phyloP scores from a whole-genome alignment of 2,888 invertebrate genomes.

The Gortyna flavago region DNA sequence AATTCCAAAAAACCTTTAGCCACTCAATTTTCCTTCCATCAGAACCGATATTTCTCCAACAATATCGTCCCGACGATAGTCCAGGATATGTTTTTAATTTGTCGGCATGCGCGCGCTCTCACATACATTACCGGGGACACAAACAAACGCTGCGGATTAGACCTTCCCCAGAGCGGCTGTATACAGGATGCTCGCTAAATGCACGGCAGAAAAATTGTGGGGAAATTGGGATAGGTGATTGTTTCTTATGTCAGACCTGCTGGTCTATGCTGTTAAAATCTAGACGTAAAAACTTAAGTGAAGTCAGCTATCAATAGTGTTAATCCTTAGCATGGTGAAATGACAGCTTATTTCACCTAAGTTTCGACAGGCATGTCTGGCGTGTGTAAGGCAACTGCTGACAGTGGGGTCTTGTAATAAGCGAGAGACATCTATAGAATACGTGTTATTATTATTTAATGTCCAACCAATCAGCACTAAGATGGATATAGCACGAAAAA shows the following conservation, averaged over 20 bases:
- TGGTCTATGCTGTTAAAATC: not conserved
- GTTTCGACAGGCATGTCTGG: too few relatives aligned
- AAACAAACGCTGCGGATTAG: constrained; percentile 84
- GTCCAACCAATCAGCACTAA: not conserved
- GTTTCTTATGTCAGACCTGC: not conserved
- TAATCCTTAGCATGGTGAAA: too few relatives aligned
- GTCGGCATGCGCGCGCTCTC: constrained; percentile 81
- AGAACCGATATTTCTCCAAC: constrained; percentile 8
- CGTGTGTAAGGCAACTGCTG: too few relatives aligned
- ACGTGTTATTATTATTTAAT: not conserved
- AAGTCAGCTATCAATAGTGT: not conserved
- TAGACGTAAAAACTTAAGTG: too few relatives aligned
- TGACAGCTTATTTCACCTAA: not conserved
- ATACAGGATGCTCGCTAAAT: constrained; percentile 73
- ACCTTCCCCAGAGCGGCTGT: constrained; percentile 70
- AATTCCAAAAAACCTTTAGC: not conserved
- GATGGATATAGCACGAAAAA: not conserved
- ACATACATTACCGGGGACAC: constrained; percentile 86
- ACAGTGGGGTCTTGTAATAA: too few relatives aligned
- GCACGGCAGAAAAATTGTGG: not conserved
- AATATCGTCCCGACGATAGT: constrained; percentile 32
- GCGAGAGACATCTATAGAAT: not conserved
- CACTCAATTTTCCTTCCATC: not conserved
- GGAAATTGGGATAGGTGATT: not conserved
- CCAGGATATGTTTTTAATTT: constrained; percentile 78